Base-by-base conservation (phyloP, 2,888 invertebrate genomes). In the Pachycephus smyrnensis region DNA sequence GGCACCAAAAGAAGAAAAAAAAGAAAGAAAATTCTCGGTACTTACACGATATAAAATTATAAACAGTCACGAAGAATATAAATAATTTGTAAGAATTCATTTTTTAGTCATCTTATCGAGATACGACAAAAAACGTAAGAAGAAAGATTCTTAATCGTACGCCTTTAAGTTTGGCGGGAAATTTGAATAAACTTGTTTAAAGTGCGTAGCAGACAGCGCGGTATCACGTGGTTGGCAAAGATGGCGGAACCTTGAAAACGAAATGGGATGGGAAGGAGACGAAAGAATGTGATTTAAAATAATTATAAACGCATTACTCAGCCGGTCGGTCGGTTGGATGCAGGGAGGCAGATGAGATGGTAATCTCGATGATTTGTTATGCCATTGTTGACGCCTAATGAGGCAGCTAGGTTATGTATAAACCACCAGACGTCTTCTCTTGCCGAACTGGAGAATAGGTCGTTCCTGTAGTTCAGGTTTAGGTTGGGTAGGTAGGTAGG, bases 231-330 rank as follows among this genome's bases (percentile, higher is more conserved):
- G 40, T 40, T 0, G 4, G 4, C 15, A 15, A 40, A 40, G 40
- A 75, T 75, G 91, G 91, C 91, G 91, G 75, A 77, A 73, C 91
- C 92, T 92, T 92, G 92, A 92, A 92, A 91, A 40, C 40, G 92
- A 79, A 75, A 77, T 68, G 79, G 76, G 71, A 76, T 69, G 76
- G 91, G 93, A 92, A 92, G 93, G 92, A 33, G 73, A 68, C 30
- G 77, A 83, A 86, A 84, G 85, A 85, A 86, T 81, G 82, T 83
- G 83, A 86, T 86, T 86, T 83, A 84, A 87, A 87, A 87, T 87
- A 86, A 88, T 87, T 87, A 87, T 85, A 85, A 87, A 87, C 83
- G 85, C 86, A 87, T 88, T 87, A 86, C 86, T 86, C 84, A 84
- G 84, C 73, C 83, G 77, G 78, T 77, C 76, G 80, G 82, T 81